Evolutionary conservation across 2,888 invertebrate species (phyloP).

Genomic region (Drosophila emarginata): DNA sequence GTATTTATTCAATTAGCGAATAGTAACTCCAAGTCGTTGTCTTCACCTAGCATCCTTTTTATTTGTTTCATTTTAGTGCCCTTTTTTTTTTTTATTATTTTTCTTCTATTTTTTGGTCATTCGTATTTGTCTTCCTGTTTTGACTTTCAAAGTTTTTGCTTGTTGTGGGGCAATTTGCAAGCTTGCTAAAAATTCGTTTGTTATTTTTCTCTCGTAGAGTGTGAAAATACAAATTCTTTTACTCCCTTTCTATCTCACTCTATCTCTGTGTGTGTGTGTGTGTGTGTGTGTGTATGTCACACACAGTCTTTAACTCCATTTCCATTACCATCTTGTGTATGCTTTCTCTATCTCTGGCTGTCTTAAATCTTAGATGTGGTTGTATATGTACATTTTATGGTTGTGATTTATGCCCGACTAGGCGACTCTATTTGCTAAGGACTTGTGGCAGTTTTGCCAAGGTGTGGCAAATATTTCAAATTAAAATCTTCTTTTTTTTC

Average conservation of each 20-base stretch:
- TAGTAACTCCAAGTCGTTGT: neutral
- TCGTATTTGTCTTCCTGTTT: conserved; percentile 56
- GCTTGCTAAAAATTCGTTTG: conserved; percentile 19
- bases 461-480: neutral
- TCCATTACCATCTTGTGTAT: too few relatives aligned
- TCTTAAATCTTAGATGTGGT: conserved; percentile 16
- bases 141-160: conserved; percentile 44
- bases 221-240: conserved; percentile 7
- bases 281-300: neutral
- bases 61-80: neutral
- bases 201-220: conserved; percentile 9
- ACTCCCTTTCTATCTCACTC: neutral
- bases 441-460: neutral
- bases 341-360: too few relatives aligned
- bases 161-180: conserved; percentile 44
- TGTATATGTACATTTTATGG: conserved; percentile 5
- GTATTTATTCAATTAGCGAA: neutral
- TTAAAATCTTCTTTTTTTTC: neutral
- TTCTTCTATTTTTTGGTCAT: conserved; percentile 42
- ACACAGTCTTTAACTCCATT: too few relatives aligned
- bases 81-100: conserved; percentile 24
- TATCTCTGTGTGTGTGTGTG: neutral
- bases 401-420: conserved; percentile 11
- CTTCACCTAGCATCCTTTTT: neutral
- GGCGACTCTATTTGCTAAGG: conserved; percentile 8